A percentile compares a stretch with the other conserved stretches of the same genome.
These are phyloP conservation scores for Rhinogobius similis DNA, from an alignment of 2,113 vertebrate species.

Conservation along the genomic window DNA sequence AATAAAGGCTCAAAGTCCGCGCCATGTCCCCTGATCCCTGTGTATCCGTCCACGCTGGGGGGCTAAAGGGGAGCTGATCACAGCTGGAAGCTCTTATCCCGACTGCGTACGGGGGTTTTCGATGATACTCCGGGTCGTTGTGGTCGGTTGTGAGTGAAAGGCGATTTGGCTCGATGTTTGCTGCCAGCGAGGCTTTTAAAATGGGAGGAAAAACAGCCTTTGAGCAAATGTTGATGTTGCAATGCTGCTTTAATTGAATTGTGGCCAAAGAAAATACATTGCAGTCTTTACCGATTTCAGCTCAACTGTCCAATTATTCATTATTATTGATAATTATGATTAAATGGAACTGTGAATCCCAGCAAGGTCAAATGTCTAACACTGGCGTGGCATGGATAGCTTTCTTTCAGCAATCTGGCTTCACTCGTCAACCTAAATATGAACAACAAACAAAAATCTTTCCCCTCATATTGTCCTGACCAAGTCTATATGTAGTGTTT, in stretches of 20 bases:
- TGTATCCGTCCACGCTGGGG: conserved; percentile 64
- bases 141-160: conserved; percentile 53
- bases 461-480: no score
- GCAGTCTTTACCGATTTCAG: no score
- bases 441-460: no score
- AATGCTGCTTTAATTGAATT: background rate
- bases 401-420: no score
- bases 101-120: conserved; percentile 42
- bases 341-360: no score
- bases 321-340: no score
- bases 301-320: no score
- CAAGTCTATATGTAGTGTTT: no score
- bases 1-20: conserved; percentile 60
- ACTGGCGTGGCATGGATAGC: no score
- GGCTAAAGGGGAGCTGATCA: conserved; percentile 56
- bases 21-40: conserved; percentile 61
- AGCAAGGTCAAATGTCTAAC: no score
- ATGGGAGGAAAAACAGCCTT: conserved; percentile 19
- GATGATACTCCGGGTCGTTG: conserved; percentile 16
- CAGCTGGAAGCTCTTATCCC: conserved; percentile 64
- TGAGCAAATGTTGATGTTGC: conserved; percentile 19
- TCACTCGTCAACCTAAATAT: no score
- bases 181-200: conserved; percentile 28
- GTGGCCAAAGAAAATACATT: no score
- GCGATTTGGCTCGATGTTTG: conserved; percentile 50